These are phyloP conservation scores for Prorops nasuta DNA, from an alignment of 1,140 invertebrate species.

Conservation along the genomic window DNA sequence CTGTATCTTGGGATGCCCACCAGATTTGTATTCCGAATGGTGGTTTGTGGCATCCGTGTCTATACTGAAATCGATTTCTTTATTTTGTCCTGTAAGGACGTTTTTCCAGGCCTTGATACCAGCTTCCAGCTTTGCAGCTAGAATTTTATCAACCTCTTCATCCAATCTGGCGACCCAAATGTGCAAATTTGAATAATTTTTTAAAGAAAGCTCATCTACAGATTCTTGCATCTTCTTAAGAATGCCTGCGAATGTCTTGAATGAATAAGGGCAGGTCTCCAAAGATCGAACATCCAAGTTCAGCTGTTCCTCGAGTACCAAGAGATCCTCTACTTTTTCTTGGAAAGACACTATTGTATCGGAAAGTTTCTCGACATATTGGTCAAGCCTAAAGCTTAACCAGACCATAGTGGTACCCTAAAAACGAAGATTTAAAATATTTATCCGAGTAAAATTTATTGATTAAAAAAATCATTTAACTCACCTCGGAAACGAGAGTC, in stretches of 20 bases:
- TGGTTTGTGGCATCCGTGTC: constrained; percentile 88
- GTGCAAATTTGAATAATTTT: constrained; percentile 96
- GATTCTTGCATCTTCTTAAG: constrained; percentile 94
- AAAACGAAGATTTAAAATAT: constrained; percentile 3
- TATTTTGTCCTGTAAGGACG: constrained; percentile 81
- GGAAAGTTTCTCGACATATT: constrained; percentile 92
- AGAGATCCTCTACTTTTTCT: constrained; percentile 95
- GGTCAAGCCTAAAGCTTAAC: constrained; percentile 99
- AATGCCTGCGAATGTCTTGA: constrained; percentile 90
- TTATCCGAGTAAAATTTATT: too few species aligned
- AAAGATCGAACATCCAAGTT: constrained; percentile 93
- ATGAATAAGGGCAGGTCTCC: constrained; percentile 94
- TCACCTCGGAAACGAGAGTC: constrained; percentile 77
- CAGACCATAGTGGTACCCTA: constrained; percentile 88
- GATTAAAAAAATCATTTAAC: constrained; percentile 3
- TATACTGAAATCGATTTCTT: constrained; percentile 87
- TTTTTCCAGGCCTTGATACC: constrained; percentile 95
- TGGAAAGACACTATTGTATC: constrained; percentile 94
- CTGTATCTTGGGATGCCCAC: constrained; percentile 83
- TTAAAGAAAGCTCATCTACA: constrained; percentile 93
- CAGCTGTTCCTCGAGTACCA: constrained; percentile 93
- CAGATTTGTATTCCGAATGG: constrained; percentile 85
- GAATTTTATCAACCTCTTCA: constrained; percentile 89
- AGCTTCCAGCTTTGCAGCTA: constrained; percentile 86
- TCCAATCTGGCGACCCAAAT: constrained; percentile 94